phyloP scores from a whole-genome alignment of 2,113 vertebrate species.

The Stegostoma tigrinum region DNA sequence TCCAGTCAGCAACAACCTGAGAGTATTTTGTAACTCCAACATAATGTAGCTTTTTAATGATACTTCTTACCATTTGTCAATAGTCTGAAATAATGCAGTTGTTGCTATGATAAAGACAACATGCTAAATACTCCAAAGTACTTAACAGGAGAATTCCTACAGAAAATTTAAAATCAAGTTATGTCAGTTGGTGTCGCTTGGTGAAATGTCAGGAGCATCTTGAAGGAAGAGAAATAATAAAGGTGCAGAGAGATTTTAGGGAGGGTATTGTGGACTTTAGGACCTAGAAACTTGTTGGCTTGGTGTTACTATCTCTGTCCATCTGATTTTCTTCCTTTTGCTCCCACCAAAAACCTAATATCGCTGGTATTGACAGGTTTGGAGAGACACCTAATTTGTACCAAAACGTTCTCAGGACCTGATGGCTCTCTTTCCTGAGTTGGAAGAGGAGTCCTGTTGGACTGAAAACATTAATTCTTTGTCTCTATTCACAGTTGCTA shows the following conservation, averaged over 20 bases:
- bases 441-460: too few species aligned
- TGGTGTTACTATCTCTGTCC: too few species aligned
- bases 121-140: too few species aligned
- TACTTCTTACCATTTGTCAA: neutral
- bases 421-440: too few species aligned
- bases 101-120: too few species aligned
- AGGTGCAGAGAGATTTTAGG: neutral
- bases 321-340: too few species aligned
- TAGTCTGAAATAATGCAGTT: neutral
- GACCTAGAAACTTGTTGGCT: neutral
- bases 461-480: too few species aligned
- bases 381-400: too few species aligned
- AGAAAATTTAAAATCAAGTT: neutral
- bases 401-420: too few species aligned
- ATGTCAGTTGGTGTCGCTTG: neutral
- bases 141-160: neutral
- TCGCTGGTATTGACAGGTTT: too few species aligned
- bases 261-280: neutral
- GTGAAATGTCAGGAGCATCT: neutral
- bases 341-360: too few species aligned
- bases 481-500: too few species aligned
- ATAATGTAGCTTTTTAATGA: neutral
- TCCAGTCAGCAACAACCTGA: neutral
- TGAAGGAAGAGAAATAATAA: neutral
- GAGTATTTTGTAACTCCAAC: neutral